Evolutionary conservation across 30 jellyfish, hydroid and myxozoan genomes (phyloP), one percentile per base, ranked within the genome.

Genomic region (Aurelia aurita complex sp. Pacific): DNA sequence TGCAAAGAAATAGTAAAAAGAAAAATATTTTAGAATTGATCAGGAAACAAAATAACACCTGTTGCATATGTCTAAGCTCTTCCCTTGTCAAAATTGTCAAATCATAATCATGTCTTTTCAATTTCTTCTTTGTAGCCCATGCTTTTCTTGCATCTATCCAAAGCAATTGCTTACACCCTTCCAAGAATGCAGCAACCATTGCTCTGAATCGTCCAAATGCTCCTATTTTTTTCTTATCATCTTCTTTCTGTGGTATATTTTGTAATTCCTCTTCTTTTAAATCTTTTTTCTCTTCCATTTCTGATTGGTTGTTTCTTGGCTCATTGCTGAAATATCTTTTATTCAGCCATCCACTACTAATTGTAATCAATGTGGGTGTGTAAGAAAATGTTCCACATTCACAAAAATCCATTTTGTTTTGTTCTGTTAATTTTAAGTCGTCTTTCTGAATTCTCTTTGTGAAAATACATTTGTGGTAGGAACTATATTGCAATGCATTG

Each of bases 11-110:
- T 43, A 10, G 54, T 7, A 43, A 43, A 43, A 1, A 3, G 12
- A 43, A 7, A 10, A 43, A 43, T 4, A 43, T 46, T 46, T 1
- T 6, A 4, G 12, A 46, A 46, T 46, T 13, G 2, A 46, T 46
- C 8, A 9, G 50, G 3, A 38, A 38, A 38, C 3, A 14, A 46
- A 46, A 64, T 7, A 5, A 10, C 51, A 91, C 98, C 95, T 91
- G 96, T 85, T 91, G 80, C 94, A 91, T 80, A 33, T 91, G 98
- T 23, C 91, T 66, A 36, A 91, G 88, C 60, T 91, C 98, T 71
- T 85, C 96, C 54, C 98, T 62, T 34, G 95, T 82, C 17, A 91
- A 40, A 3, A 67, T 67, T 19, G 94, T 74, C 60, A 83, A 62
- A 50, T 81, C 97, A 81, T 80, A 74, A 64, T 91, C 88, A 74